A percentile compares a stretch with the other conserved stretches of the same genome.
These are phyloP conservation scores for Tiliacea aurago DNA, from an alignment of 2,888 invertebrate genomes.

Conservation along the genomic window DNA sequence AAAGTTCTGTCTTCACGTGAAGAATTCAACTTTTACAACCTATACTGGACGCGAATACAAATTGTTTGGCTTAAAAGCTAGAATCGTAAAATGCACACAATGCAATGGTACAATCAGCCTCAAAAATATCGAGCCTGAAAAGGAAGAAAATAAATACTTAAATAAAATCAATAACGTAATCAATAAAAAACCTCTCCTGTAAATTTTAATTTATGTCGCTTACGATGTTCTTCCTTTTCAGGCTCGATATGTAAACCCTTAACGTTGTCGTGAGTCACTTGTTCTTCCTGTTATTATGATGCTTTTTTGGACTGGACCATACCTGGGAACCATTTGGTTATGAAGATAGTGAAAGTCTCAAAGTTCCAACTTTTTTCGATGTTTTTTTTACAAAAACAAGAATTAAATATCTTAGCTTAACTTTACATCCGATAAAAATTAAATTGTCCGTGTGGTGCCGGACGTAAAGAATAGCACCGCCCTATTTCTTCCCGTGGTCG, in stretches of 20 bases:
- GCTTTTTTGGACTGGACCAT: not conserved
- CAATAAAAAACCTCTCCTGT: no score
- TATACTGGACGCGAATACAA: constrained; percentile 83
- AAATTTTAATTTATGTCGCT: no score
- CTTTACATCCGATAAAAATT: no score
- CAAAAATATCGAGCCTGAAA: no score
- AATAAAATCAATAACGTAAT: no score
- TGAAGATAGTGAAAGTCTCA: not conserved
- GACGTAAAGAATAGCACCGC: no score
- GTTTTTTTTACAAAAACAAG: not conserved
- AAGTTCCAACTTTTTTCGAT: not conserved
- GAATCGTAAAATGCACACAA: constrained; percentile 86
- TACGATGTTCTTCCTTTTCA: no score
- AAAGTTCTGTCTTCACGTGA: constrained; percentile 71
- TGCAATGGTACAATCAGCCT: constrained; percentile 44
- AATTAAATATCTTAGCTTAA: no score
- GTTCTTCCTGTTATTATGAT: not conserved
- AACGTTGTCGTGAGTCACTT: not conserved
- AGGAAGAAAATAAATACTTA: no score
- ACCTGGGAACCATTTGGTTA: not conserved
- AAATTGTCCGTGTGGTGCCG: no score
- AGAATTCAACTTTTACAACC: constrained; percentile 80
- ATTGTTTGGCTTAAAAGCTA: constrained; percentile 78
- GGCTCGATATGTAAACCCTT: not conserved
- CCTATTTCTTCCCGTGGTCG: no score